Conservation (phyloP, 1,140 invertebrate species). For the Acromyrmex echinatior region DNA sequence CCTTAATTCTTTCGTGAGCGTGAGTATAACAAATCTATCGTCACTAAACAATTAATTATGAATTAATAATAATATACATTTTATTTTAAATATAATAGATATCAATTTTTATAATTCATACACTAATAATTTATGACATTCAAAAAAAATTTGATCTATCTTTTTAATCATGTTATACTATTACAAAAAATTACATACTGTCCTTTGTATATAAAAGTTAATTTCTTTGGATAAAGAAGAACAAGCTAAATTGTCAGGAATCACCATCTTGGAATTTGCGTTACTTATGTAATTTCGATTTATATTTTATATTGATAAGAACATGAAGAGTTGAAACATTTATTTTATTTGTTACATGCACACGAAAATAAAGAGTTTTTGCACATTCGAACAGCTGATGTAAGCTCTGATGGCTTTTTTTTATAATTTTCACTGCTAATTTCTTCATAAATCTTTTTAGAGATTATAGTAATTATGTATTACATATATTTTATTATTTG, state of each 20-base stretch:
- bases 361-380: too few relatives aligned
- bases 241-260: too few relatives aligned
- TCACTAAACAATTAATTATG: not conserved
- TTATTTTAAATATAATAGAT: not conserved
- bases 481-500: slow-evolving; percentile 8
- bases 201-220: not conserved
- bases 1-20: slow-evolving; percentile 61
- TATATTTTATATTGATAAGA: too few relatives aligned
- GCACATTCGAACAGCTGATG: too few relatives aligned
- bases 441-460: not conserved
- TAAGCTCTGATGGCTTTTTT: too few relatives aligned
- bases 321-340: too few relatives aligned
- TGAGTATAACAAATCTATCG: slow-evolving; percentile 14
- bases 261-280: too few relatives aligned
- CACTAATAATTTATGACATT: not conserved
- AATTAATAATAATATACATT: not conserved
- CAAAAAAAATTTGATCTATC: not conserved
- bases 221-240: not conserved
- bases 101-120: not conserved
- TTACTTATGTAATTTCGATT: too few relatives aligned
- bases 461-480: not conserved
- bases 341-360: too few relatives aligned
- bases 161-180: not conserved
- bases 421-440: too few relatives aligned
- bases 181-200: not conserved